These are phyloP conservation scores for Eilema caniola DNA, from an alignment of 2,888 invertebrate species.

Conservation along the genomic window DNA sequence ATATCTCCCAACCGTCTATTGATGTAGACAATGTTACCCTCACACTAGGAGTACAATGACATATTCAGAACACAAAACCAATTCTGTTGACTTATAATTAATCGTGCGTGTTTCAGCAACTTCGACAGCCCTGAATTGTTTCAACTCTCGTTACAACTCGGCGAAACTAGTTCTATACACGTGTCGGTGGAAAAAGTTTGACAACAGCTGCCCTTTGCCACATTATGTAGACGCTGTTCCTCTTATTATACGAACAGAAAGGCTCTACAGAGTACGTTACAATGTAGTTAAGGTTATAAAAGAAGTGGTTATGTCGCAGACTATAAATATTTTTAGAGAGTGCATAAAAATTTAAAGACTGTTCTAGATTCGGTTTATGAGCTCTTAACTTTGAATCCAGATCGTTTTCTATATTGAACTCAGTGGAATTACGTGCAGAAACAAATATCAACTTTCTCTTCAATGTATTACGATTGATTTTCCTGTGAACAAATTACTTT, in stretches of 20 bases:
- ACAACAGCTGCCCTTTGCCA: slow-evolving; percentile 39
- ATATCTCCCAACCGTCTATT: not conserved
- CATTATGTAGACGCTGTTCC: slow-evolving; percentile 20
- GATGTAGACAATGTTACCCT: not conserved
- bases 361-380: slow-evolving; percentile 19
- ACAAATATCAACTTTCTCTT: not conserved
- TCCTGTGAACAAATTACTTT: not conserved
- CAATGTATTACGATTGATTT: not conserved
- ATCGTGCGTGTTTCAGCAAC: slow-evolving; percentile 40
- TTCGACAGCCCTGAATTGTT: slow-evolving; percentile 47
- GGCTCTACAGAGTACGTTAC: slow-evolving; percentile 7
- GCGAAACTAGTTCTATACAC: slow-evolving; percentile 37
- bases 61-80: slow-evolving; percentile 5
- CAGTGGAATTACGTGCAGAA: not conserved
- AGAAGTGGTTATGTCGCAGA: slow-evolving; percentile 9
- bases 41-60: not conserved
- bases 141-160: slow-evolving; percentile 28
- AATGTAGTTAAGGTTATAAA: slow-evolving; percentile 14
- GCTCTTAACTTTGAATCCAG: slow-evolving; percentile 10
- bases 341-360: slow-evolving; percentile 16
- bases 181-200: slow-evolving; percentile 47
- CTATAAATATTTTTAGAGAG: slow-evolving; percentile 7
- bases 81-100: slow-evolving; percentile 31
- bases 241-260: slow-evolving; percentile 26
- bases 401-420: slow-evolving; percentile 9